Base-by-base conservation (phyloP, 2,888 invertebrate genomes). In the Ophion slaviceki region DNA sequence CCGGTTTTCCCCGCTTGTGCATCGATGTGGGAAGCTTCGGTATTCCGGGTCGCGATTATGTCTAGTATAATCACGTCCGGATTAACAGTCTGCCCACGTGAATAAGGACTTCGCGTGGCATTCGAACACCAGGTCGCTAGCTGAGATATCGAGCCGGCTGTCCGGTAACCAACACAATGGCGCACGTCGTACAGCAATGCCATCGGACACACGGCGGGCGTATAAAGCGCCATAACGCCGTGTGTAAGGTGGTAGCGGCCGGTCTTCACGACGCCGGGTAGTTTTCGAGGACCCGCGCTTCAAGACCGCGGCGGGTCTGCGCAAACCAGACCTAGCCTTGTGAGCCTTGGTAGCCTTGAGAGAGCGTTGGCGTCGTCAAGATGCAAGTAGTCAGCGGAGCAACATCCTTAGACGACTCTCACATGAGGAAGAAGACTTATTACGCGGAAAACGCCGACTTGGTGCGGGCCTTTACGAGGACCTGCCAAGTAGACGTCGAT, bases 191-290 rank as follows among this genome's bases (percentile, higher is more conserved):
- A 62, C 93, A 94, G 75, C 78, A 78, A 36, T 93, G 93, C 85
- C 86, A 85, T 64, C 70, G 92, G 59, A 93, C 93, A 2, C 93
- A 93, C 85, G 92, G 92, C 87, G 93, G 90, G 5, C 86, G 92
- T 2, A 88, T 93, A 0, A 36, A 87, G 62, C 87, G 93, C 10
- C 93, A 94, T 61, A 87, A 93, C 40, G 91, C 88, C 0, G 87
- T 92, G 2, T 87, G 86, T 47, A 84, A 87, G 10, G 77, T 80
- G 0, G 36, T 93, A 0, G 88, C 89, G 0, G 74, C 84, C 0
- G 89, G 87, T 14, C 84, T 93, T 74, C 14, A 74, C 0, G 80
- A 86, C 7, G 84, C 85, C 11, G 91, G 91, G 2, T 92, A 92
- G 91, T 92, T 2, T 84, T 85, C 11, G 36, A 81, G 82, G 92